Evolutionary conservation across 2,888 invertebrate genomes (phyloP), one percentile per base, ranked within the genome.

Genomic region (Bimastos eiseni): DNA sequence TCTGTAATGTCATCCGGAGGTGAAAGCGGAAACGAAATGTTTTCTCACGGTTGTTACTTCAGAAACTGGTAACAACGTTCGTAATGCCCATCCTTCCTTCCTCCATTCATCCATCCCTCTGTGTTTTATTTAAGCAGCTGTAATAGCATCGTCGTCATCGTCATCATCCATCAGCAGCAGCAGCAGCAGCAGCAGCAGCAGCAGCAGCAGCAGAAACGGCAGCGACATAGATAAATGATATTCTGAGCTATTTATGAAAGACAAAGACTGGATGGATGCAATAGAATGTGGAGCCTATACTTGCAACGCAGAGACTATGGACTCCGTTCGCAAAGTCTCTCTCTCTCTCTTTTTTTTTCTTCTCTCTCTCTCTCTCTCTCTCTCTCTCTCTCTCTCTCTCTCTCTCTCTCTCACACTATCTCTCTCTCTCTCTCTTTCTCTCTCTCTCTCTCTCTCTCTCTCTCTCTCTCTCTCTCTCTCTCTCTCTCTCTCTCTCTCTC

Each of bases 1-100:
- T 70, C n/a, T 70, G 70, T 70, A 70, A 70, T 70, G 70, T 70
- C 70, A 70, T 70, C 70, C 70, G 70, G 70, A 15, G 70, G 30
- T 70, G 70, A 70, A 70, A 70, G 70, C 70, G 70, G 70, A 70
- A 70, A 70, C 70, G 70, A 70, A 55, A 55, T 55, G 24, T n/a
- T n/a, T n/a, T 70, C 70, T 70, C n/a, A n/a, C 70, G 70, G n/a
- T 70, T n/a, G 30, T 70, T n/a, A 11, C n/a, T 70, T 70, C 70
- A 70, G 70, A n/a, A n/a, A 70, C 70, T 70, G 70, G n/a, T 13
- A n/a, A 70, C 17, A 11, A n/a, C n/a, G 30, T 70, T 30, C n/a
- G 70, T 70, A n/a, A 70, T 70, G n/a, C n/a, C 8, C 8, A 17
- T 11, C 11, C n/a, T 5, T 41, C 41, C 8, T 15, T 41, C 41